Conservation (phyloP, 1,140 invertebrate genomes). For the Lethocerus indicus region DNA sequence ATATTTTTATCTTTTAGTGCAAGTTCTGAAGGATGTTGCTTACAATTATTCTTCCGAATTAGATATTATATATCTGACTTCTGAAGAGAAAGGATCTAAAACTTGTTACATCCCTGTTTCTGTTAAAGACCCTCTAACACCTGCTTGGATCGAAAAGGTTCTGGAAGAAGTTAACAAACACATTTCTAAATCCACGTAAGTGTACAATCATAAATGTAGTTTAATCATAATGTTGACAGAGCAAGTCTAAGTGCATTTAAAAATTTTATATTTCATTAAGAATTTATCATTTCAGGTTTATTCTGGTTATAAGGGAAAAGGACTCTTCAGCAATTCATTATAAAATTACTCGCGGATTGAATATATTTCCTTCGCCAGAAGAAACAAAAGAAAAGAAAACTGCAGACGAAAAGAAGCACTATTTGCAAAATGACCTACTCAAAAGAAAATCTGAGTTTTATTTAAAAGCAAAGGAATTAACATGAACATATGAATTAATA, state of each 20-base stretch:
- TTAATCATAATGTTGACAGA: background rate
- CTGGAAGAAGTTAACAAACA: constrained; percentile 3
- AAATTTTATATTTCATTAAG: background rate
- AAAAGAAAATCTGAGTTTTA: no score
- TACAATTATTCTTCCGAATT: constrained; percentile 12
- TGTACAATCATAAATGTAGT: background rate
- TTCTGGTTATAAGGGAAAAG: constrained; percentile 25
- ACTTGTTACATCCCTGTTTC: constrained; percentile 15
- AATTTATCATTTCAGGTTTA: constrained; percentile 22
- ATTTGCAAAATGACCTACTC: no score
- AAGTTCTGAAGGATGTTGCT: constrained; percentile 10
- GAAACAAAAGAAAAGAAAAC: constrained; percentile 14
- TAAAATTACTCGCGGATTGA: constrained; percentile 22
- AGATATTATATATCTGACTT: constrained; percentile 15
- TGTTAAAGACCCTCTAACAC: constrained; percentile 7
- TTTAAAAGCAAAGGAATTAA: no score
- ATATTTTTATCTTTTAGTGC: constrained; percentile 9
- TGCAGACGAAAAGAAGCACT: constrained; percentile 6
- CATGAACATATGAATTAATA: no score
- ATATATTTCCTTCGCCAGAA: constrained; percentile 23
- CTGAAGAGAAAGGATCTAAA: background rate
- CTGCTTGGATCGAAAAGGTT: constrained; percentile 7
- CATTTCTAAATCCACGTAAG: background rate
- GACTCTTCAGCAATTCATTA: constrained; percentile 26
- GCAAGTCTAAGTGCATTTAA: background rate